phyloP scores from a whole-genome alignment of 1,140 invertebrate genomes.

The Lamellibrachia luymesi region DNA sequence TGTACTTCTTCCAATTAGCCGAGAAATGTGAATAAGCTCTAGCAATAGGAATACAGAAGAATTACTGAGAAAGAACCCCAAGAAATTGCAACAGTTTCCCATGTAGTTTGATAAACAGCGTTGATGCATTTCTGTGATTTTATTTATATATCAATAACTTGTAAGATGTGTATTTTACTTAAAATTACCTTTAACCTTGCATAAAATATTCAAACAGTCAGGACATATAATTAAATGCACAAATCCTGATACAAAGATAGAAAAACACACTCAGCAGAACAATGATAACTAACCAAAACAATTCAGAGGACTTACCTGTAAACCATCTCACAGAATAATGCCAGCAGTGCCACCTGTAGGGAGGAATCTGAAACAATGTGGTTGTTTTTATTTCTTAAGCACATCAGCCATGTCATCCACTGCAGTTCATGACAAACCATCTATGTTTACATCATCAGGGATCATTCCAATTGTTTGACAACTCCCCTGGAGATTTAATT shows the following conservation, averaged over 20 bases:
- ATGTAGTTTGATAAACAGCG: background rate
- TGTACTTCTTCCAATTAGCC: background rate
- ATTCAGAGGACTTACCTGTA: slow-evolving; percentile 67
- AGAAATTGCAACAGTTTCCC: background rate
- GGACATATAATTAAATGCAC: background rate
- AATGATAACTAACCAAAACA: slow-evolving; percentile 24
- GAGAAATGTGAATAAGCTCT: background rate
- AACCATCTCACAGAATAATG: slow-evolving; percentile 86
- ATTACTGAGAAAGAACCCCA: background rate
- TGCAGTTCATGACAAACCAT: background rate
- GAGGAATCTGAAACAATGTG: slow-evolving; percentile 68
- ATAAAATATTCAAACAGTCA: background rate
- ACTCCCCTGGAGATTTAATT: too few species aligned
- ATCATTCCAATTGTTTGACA: background rate
- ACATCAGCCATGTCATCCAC: background rate
- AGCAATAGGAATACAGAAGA: background rate
- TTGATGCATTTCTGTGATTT: background rate
- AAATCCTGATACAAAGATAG: slow-evolving; percentile 22
- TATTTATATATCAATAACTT: too few species aligned
- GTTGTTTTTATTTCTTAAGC: background rate
- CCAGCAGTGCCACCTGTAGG: slow-evolving; percentile 87
- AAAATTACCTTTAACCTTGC: too few species aligned
- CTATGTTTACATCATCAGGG: background rate
- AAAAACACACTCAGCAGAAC: background rate
- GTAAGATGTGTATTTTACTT: too few species aligned